A percentile compares a stretch with the other conserved stretches of the same genome.
Conservation (phyloP, 2,797 vertebrate species). For the Allobates femoralis region DNA sequence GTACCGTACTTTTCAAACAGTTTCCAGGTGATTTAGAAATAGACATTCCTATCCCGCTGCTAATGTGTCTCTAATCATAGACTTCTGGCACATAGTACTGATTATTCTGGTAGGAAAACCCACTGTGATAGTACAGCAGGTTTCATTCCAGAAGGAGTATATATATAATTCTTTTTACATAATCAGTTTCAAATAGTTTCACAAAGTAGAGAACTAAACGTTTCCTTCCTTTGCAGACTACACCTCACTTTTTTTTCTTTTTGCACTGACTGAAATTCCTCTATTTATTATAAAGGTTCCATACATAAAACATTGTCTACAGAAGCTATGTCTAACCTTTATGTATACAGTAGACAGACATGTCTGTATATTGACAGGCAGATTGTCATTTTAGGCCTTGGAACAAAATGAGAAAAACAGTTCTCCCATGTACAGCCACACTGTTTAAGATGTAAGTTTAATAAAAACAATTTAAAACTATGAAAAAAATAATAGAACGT, state of each 20-base stretch:
- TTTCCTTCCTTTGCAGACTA: constrained; percentile 56
- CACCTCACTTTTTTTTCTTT: constrained; percentile 6
- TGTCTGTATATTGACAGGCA: constrained; percentile 31
- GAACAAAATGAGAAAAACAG: background rate
- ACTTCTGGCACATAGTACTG: constrained; percentile 24
- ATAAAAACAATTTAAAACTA: background rate
- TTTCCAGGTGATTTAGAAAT: constrained; percentile 58
- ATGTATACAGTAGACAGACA: constrained; percentile 40
- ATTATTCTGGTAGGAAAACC: constrained; percentile 48
- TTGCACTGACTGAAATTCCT: constrained; percentile 11
- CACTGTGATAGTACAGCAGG: constrained; percentile 37
- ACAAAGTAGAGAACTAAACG: constrained; percentile 30
- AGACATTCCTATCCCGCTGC: constrained; percentile 32
- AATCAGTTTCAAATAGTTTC: constrained; percentile 48
- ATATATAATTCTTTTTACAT: constrained; percentile 37
- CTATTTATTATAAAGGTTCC: constrained; percentile 41
- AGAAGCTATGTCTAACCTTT: constrained; percentile 6
- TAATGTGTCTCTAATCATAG: constrained; percentile 48
- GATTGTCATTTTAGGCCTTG: constrained; percentile 8
- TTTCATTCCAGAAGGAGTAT: constrained; percentile 5
- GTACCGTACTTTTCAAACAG: constrained; percentile 34
- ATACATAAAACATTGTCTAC: constrained; percentile 46
- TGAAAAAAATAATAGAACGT: background rate
- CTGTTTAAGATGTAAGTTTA: background rate
- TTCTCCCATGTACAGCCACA: background rate